These are phyloP conservation scores for Neoitamus cyanurus DNA, from an alignment of 2,888 invertebrate genomes.

Conservation along the genomic window DNA sequence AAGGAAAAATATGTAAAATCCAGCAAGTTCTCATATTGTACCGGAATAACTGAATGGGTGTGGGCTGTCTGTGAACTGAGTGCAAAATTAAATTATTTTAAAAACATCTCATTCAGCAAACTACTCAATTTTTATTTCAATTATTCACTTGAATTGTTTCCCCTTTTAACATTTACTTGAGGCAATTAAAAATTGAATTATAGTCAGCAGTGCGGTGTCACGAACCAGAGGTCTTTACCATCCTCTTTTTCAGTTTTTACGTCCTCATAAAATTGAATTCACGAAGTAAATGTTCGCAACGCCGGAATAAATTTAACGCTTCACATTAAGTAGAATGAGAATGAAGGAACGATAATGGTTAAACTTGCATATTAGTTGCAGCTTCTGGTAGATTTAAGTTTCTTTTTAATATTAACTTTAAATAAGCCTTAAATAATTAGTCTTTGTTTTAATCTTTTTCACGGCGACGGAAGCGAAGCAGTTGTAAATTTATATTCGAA, in stretches of 20 bases:
- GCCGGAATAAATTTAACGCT: background rate
- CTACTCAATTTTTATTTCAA: background rate
- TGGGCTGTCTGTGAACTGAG: background rate
- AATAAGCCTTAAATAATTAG: no score
- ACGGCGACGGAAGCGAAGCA: no score
- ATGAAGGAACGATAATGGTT: no score
- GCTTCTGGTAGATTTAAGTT: no score
- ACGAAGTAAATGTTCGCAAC: background rate
- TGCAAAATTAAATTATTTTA: background rate
- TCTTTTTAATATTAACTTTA: no score
- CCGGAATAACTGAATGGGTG: background rate
- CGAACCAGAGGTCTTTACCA: background rate
- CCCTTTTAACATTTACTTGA: background rate
- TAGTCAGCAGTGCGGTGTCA: background rate
- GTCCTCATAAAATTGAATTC: background rate
- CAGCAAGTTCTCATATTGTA: background rate
- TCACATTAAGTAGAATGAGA: background rate
- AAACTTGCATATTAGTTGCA: no score
- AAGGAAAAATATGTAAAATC: slow-evolving; percentile 5
- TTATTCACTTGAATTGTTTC: slow-evolving; percentile 5
- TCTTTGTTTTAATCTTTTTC: no score
- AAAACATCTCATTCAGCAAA: background rate
- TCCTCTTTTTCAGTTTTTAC: background rate
- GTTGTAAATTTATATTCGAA: no score
- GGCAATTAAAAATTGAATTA: slow-evolving; percentile 1